Conservation (phyloP, 2,113 vertebrate species). For the Suncus etruscus region DNA sequence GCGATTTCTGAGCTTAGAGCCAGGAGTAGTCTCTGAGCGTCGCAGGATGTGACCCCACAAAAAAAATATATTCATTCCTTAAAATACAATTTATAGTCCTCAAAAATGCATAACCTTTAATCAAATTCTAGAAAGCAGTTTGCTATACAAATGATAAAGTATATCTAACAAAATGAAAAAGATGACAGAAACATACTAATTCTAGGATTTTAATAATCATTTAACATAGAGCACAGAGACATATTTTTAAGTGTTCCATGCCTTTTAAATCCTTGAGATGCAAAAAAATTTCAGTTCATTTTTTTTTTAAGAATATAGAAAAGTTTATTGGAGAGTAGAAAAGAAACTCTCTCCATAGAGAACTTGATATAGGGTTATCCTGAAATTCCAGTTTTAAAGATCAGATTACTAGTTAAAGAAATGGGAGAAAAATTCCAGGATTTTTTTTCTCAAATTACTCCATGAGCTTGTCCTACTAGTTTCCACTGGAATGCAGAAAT, state of each 20-base stretch:
- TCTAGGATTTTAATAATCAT: conserved; percentile 1
- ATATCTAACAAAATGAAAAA: conserved; percentile 7
- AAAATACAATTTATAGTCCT: background rate
- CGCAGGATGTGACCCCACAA: no score
- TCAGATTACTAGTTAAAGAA: background rate
- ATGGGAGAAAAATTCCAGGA: conserved; percentile 9
- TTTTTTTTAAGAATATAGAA: no score
- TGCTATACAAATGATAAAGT: conserved; percentile 35
- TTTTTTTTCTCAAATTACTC: background rate
- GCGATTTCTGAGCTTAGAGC: no score
- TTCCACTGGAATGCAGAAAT: conserved; percentile 49
- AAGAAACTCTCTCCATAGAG: no score
- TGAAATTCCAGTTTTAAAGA: conserved; percentile 36
- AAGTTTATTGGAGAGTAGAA: no score
- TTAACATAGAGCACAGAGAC: background rate
- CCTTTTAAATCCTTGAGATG: no score
- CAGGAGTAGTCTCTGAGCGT: no score
- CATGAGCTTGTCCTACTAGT: conserved; percentile 18
- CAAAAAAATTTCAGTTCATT: no score
- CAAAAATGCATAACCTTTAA: background rate
- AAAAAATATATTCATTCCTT: conserved; percentile 17
- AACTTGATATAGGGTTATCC: background rate
- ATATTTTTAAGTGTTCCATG: no score
- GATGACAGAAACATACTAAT: background rate
- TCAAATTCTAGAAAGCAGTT: conserved; percentile 8